These are phyloP conservation scores for Chaitophorus viminalis DNA, from an alignment of 2,888 invertebrate genomes.

Conservation along the genomic window DNA sequence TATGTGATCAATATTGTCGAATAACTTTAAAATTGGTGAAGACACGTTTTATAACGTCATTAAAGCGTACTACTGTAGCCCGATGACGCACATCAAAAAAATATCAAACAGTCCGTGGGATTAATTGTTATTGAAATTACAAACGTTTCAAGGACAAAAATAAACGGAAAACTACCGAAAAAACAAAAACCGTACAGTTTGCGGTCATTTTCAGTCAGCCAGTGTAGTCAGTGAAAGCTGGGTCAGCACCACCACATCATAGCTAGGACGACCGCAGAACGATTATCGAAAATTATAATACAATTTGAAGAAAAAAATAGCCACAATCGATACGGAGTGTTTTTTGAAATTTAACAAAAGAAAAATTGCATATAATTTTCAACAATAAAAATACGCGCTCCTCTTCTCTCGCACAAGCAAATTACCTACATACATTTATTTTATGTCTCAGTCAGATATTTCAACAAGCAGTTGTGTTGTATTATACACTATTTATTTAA, in stretches of 20 bases:
- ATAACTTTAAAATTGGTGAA: not conserved
- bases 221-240: slow-evolving; percentile 23
- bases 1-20: not conserved
- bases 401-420: not conserved
- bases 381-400: not conserved
- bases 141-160: not conserved
- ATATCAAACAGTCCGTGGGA: not conserved
- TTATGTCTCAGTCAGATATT: not conserved
- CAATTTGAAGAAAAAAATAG: not conserved
- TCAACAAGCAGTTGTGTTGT: not conserved
- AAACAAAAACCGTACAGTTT: slow-evolving; percentile 5
- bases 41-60: not conserved
- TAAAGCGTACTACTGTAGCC: not conserved
- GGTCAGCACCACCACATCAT: slow-evolving; percentile 9
- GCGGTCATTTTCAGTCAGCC: not conserved
- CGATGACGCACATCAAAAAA: not conserved
- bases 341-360: not conserved
- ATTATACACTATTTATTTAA: too few species aligned
- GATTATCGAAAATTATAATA: slow-evolving; percentile 32
- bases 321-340: not conserved
- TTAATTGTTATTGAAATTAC: slow-evolving; percentile 19
- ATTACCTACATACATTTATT: not conserved
- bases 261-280: slow-evolving; percentile 20
- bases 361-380: not conserved
- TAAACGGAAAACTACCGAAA: too few species aligned